Evolutionary conservation across 1,140 invertebrate species (phyloP), one percentile per base, ranked within the genome.

Genomic region (Latrodectus geometricus): DNA sequence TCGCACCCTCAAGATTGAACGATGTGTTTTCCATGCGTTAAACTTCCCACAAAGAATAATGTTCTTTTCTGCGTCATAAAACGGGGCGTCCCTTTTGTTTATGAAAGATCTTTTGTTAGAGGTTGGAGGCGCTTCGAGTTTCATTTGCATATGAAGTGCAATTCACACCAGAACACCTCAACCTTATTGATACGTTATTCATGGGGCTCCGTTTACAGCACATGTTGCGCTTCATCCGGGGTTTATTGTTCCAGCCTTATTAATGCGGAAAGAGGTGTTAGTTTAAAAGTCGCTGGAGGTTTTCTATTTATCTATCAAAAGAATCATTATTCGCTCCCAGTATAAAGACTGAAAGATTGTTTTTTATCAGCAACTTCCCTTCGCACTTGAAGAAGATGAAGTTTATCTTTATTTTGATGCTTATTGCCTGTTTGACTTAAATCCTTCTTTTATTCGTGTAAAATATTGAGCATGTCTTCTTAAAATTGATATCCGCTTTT

Each of bases 141-240:
- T 77, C 74, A 86, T 86, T 86, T 78, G 83, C 83, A 86, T 86
- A 86, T 86, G 83, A 86, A 86, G 83, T 70, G 70, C 50, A 20
- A 35, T 83, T 56, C n/a, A 11, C 48, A 50, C 56, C 11, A 48
- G 8, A 7, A 14, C 14, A 52, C 49, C 8, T n/a, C 21, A 21
- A 23, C 70, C 73, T 86, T 77, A 77, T 86, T 86, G 83, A 86
- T 86, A 86, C 66, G 49, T 65, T 78, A 86, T 86, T 86, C 83
- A 86, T 77, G 66, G 14, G 65, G 61, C 11, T 56, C 52, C 66
- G 48, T 84, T 76, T 20, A 35, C 52, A 61, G 83, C 83, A 86
- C 75, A 72, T 86, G 83, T 86, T 86, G 74, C 82, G 20, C 73
- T 68, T 66, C 65, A 79, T 70, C 21, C 77, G 21, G 15, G 69